A percentile compares a stretch with the other conserved stretches of the same genome.
Evolutionary conservation across 37 sponge, comb jelly and placozoan genomes (phyloP).

Genomic region (Aphrocallistes beatrix): DNA sequence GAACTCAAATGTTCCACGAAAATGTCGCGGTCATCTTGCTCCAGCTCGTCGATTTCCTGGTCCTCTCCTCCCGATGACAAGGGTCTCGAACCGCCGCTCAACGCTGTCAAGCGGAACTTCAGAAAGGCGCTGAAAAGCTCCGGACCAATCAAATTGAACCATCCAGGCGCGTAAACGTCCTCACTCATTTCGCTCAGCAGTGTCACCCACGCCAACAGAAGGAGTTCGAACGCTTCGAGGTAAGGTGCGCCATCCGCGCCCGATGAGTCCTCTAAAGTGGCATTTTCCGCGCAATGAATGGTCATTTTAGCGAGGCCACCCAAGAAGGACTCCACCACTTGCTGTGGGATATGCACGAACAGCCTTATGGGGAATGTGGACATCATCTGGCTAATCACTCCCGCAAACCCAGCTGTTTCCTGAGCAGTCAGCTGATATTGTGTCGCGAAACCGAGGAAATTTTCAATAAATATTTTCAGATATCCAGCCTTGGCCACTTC

Average conservation of each 20-base stretch:
- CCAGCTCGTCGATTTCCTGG: background rate
- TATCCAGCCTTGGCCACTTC: background rate
- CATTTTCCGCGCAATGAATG: background rate
- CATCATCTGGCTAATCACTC: slow-evolving; percentile 10
- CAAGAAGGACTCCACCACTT: background rate
- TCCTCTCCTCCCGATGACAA: background rate
- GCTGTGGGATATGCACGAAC: background rate
- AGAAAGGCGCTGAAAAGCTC: background rate
- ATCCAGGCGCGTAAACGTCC: background rate
- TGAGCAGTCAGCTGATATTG: background rate
- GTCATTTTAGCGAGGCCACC: background rate
- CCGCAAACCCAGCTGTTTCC: background rate
- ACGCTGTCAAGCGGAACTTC: background rate
- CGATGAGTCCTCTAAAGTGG: background rate
- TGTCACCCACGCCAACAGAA: background rate
- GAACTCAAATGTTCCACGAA: background rate
- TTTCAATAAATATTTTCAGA: background rate
- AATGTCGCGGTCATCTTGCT: background rate
- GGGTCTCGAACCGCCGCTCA: background rate
- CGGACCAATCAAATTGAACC: slow-evolving; percentile 4
- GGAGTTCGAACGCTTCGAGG: background rate
- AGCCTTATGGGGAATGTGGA: background rate
- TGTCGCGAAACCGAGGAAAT: slow-evolving; percentile 4
- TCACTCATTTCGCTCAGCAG: background rate
- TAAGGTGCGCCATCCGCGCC: background rate